Evolutionary conservation across 2,113 vertebrate species (phyloP).

Genomic region (Ailuropoda melanoleuca): DNA sequence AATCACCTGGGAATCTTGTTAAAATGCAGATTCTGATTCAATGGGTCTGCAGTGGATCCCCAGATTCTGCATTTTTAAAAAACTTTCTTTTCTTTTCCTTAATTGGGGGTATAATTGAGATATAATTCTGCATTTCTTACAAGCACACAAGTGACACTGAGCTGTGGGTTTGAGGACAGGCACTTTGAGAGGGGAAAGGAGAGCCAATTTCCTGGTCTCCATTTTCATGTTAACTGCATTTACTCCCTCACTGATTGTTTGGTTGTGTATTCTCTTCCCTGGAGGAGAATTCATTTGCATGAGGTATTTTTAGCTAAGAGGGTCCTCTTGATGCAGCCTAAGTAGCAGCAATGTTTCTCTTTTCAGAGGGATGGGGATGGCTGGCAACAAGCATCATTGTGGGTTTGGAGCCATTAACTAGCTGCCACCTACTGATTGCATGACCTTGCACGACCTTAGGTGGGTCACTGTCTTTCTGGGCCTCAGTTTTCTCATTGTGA

Average conservation of each 20-base stretch:
- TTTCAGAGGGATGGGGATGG: not conserved
- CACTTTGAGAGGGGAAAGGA: not conserved
- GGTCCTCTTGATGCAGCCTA: not conserved
- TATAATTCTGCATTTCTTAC: not conserved
- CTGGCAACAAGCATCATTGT: not conserved
- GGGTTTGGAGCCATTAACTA: not conserved
- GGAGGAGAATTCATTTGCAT: constrained; percentile 51
- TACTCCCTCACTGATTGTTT: not conserved
- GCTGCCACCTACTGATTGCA: not conserved
- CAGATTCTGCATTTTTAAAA: not conserved
- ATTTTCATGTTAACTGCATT: not conserved
- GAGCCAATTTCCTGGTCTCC: not conserved
- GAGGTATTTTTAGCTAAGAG: constrained; percentile 29
- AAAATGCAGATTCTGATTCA: not conserved
- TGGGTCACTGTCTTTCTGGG: not conserved
- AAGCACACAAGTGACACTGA: not conserved
- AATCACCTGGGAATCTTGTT: not conserved
- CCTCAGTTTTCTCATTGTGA: not conserved
- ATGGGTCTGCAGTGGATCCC: not conserved
- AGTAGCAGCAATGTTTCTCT: not conserved
- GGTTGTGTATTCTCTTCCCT: constrained; percentile 43
- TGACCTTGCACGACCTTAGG: not conserved
- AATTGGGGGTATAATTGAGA: not conserved
- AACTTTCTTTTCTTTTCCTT: not conserved
- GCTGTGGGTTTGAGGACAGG: not conserved